Conservation (phyloP, 2,888 invertebrate species). For the Microdon myrmicae region DNA sequence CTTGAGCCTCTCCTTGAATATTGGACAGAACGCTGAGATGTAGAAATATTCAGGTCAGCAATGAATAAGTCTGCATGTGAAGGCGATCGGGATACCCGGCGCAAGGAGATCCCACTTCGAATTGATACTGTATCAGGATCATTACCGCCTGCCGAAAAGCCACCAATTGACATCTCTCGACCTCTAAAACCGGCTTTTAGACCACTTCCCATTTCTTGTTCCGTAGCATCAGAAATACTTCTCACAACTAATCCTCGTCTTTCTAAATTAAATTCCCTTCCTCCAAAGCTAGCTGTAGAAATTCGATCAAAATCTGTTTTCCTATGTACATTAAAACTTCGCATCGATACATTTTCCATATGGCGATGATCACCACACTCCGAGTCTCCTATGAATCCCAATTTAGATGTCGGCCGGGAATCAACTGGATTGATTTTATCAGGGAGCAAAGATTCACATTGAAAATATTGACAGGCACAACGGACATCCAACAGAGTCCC, state of each 20-base stretch:
- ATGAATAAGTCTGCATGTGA: slow-evolving; percentile 64
- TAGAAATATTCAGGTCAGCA: slow-evolving; percentile 64
- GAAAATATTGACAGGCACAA: slow-evolving; percentile 87
- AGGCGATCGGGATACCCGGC: slow-evolving; percentile 62
- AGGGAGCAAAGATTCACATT: slow-evolving; percentile 81
- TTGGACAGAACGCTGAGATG: slow-evolving; percentile 11
- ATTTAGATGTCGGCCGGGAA: slow-evolving; percentile 74
- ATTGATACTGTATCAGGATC: slow-evolving; percentile 62
- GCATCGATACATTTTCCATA: slow-evolving; percentile 58
- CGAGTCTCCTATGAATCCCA: slow-evolving; percentile 56
- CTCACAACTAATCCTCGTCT: slow-evolving; percentile 62
- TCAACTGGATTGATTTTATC: slow-evolving; percentile 77
- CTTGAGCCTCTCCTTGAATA: slow-evolving; percentile 22
- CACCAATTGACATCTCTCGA: slow-evolving; percentile 61
- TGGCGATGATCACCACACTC: slow-evolving; percentile 39
- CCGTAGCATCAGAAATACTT: slow-evolving; percentile 63
- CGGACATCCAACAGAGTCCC: slow-evolving; percentile 82
- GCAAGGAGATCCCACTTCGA: slow-evolving; percentile 62
- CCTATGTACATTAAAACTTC: slow-evolving; percentile 57
- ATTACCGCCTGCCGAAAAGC: slow-evolving; percentile 56
- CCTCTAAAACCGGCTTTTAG: slow-evolving; percentile 56
- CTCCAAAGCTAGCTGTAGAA: slow-evolving; percentile 56
- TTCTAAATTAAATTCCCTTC: slow-evolving; percentile 47
- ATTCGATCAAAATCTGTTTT: slow-evolving; percentile 54
- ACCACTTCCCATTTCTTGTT: slow-evolving; percentile 45